Percentiles rank a stretch among this genome's conserved stretches.
These are phyloP conservation scores for Chelon auratus DNA, from an alignment of 2,797 vertebrate genomes.

Conservation along the genomic window DNA sequence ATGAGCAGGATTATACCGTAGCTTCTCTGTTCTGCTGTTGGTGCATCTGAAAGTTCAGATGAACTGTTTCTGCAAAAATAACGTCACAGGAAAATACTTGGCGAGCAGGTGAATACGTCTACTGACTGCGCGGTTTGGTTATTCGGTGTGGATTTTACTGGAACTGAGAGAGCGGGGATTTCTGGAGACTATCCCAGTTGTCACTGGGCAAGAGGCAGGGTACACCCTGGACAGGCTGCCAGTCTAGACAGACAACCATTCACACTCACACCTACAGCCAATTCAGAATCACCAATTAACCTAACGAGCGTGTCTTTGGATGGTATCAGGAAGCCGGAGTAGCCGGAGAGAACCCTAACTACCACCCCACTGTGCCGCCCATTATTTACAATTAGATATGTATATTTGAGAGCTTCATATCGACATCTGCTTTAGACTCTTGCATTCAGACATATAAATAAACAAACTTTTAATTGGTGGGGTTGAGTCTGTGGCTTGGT, in stretches of 20 bases:
- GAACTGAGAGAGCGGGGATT: not conserved
- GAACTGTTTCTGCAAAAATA: not conserved
- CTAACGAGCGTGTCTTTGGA: no score
- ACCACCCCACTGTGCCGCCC: no score
- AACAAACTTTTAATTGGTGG: no score
- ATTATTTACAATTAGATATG: not conserved
- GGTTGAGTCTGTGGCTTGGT: no score
- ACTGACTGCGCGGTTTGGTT: slow-evolving; percentile 1
- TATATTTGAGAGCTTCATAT: not conserved
- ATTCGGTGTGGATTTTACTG: slow-evolving; percentile 16
- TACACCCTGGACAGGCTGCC: no score
- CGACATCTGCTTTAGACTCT: not conserved
- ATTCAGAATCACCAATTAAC: no score
- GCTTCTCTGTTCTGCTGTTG: not conserved
- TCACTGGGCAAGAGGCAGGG: no score
- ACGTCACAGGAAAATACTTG: slow-evolving; percentile 26
- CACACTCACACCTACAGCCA: no score
- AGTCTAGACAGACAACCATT: no score
- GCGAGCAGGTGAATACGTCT: slow-evolving; percentile 11
- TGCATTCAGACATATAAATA: not conserved
- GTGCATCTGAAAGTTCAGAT: slow-evolving; percentile 17
- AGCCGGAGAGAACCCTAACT: no score
- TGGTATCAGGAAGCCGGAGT: no score
- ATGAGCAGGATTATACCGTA: not conserved
- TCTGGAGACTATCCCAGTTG: no score